Conservation (phyloP, 2,113 vertebrate species). For the Forbesichthys papilliferus region DNA sequence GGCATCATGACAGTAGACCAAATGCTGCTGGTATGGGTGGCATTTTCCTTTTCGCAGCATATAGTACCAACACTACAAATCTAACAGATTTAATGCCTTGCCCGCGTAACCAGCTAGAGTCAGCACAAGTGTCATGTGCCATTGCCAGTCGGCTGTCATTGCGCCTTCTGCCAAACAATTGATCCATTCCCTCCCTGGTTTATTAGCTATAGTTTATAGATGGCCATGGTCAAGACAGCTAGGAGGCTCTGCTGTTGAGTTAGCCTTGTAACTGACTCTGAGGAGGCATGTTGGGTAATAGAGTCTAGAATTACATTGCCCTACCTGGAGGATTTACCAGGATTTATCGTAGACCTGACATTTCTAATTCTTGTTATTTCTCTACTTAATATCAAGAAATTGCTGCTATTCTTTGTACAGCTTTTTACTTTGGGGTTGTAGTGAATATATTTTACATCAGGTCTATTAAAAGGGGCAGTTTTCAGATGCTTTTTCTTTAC, state of each 20-base stretch:
- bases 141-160: conserved; percentile 68
- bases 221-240: conserved; percentile 42
- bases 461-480: not conserved
- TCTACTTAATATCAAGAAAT: too few species aligned
- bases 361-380: not conserved
- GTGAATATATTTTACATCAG: not conserved
- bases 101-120: conserved; percentile 57
- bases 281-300: conserved; percentile 56
- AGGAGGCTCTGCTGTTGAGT: conserved; percentile 64
- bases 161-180: conserved; percentile 64
- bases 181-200: conserved; percentile 61
- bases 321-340: conserved; percentile 11
- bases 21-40: conserved; percentile 20
- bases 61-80: conserved; percentile 62
- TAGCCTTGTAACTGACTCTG: conserved; percentile 64
- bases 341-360: not conserved
- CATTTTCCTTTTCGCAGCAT: conserved; percentile 61
- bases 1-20: conserved; percentile 18
- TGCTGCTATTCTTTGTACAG: too few species aligned
- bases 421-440: not conserved
- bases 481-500: not conserved
- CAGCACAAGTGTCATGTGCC: conserved; percentile 74
- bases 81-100: conserved; percentile 72
- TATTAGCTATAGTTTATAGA: conserved; percentile 73
- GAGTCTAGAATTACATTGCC: conserved; percentile 23